Evolutionary conservation across 2,888 invertebrate species (phyloP), one percentile per base, ranked within the genome.

Genomic region (Lepidochitona cinerea): DNA sequence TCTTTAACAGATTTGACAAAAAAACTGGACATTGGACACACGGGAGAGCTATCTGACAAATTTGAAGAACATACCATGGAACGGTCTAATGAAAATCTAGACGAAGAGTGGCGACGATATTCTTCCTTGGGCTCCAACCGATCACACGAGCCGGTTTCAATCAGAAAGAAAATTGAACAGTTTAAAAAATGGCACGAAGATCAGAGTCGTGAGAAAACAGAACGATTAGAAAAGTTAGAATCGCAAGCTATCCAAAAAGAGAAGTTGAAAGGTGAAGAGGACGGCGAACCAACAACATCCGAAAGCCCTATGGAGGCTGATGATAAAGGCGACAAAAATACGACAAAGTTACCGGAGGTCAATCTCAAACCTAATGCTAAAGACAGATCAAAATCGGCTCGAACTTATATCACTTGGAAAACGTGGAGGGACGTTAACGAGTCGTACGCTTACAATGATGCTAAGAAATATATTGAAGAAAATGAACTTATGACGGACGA

Each of bases 381-480:
- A 26, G 29, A 14, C 14, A 23, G 59, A 29, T 14, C 23, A 26
- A 59, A 59, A 59, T 59, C 59, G 59, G 59, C 66, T 35, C 67
- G 37, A 33, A 35, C 26, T 7, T 36, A 37, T 18, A 78, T 80
- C 65, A 86, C 86, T 23, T 87, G 88, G 84, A 81, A 79, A 75
- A 87, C 87, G 18, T 88, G 87, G 85, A 79, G 89, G 68, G 84
- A 85, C 72, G 81, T 84, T 29, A 88, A 89, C 75, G 85, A 87
- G 26, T 87, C 87, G 3, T 85, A 88, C 78, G 89, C 89, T 9
- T 89, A 89, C 75, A 83, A 79, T 66, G 85, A 89, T 80, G 89
- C 88, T 3, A 81, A 81, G 54, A 84, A 87, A 74, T 89, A 89
- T 73, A 89, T 89, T 18, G 79, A 84, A 35, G 88, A 89, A 52